A percentile compares a stretch with the other conserved stretches of the same genome.
Conservation (phyloP, 23 tunicate species). For the Trididemnum miniatum region DNA sequence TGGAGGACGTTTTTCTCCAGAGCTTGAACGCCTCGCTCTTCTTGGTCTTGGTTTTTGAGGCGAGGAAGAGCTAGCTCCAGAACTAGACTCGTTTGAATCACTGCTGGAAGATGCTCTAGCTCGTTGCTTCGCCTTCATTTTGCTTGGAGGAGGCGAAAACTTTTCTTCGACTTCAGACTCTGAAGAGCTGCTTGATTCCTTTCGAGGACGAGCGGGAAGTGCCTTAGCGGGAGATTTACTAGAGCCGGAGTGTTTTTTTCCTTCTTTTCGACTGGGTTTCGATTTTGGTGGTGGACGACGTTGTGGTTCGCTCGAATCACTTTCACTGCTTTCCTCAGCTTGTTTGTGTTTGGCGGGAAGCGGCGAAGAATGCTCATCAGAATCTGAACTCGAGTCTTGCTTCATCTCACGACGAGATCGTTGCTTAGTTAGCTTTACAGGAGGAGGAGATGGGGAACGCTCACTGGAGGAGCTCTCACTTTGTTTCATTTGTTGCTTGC, state of each 20-base stretch:
- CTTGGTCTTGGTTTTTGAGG: not conserved
- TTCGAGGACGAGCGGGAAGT: not conserved
- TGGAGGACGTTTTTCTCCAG: not conserved
- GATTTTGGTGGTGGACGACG: not conserved
- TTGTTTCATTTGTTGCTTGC: not conserved
- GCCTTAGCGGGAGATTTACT: not conserved
- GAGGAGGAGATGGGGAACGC: slow-evolving; percentile 6
- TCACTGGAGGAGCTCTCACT: slow-evolving; percentile 10
- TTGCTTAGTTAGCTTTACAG: not conserved
- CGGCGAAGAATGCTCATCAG: not conserved
- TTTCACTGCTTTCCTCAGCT: not conserved
- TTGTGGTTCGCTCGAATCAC: not conserved
- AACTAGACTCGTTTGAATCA: not conserved
- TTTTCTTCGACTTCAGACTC: not conserved
- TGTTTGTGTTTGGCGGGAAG: not conserved
- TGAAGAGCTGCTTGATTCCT: slow-evolving; percentile 6
- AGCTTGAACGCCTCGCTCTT: not conserved
- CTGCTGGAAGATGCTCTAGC: not conserved
- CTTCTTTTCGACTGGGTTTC: not conserved
- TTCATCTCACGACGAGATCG: not conserved
- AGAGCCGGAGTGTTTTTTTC: not conserved
- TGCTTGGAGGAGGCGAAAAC: not conserved
- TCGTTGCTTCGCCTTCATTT: not conserved
- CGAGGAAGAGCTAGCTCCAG: not conserved
- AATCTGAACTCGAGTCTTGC: not conserved